A percentile compares a stretch with the other conserved stretches of the same genome.
Conservation (phyloP, 37 sponge, comb jelly and placozoan species). For the Mnemiopsis leidyi region DNA sequence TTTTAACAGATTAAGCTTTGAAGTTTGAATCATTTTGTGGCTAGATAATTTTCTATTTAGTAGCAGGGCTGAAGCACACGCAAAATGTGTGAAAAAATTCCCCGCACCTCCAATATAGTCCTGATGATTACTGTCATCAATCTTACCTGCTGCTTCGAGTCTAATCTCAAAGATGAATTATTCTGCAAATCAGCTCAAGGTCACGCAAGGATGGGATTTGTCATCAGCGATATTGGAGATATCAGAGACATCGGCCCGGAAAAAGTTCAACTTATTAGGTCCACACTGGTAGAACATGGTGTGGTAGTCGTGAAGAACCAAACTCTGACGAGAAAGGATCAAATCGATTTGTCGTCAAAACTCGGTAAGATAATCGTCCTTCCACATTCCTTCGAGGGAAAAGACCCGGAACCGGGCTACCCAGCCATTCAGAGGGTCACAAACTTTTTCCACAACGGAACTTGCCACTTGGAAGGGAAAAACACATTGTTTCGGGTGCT, state of each 20-base stretch:
- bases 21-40: too few species aligned
- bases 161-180: too few species aligned
- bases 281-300: not conserved
- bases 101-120: too few species aligned
- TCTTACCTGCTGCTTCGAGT: too few species aligned
- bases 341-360: not conserved
- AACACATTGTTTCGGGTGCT: not conserved
- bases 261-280: not conserved
- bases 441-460: not conserved
- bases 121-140: too few species aligned
- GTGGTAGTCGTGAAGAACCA: not conserved
- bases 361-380: not conserved
- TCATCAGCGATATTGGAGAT: not conserved
- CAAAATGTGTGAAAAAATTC: too few species aligned
- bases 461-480: not conserved
- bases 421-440: not conserved
- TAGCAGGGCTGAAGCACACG: too few species aligned
- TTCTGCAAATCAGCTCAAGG: not conserved
- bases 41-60: too few species aligned
- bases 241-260: not conserved
- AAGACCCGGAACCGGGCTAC: slow-evolving; percentile 6
- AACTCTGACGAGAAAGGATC: not conserved
- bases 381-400: not conserved
- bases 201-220: not conserved
- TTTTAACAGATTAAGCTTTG: too few species aligned